These are phyloP conservation scores for Patella caerulea DNA, from an alignment of 2,888 invertebrate species.

Conservation along the genomic window DNA sequence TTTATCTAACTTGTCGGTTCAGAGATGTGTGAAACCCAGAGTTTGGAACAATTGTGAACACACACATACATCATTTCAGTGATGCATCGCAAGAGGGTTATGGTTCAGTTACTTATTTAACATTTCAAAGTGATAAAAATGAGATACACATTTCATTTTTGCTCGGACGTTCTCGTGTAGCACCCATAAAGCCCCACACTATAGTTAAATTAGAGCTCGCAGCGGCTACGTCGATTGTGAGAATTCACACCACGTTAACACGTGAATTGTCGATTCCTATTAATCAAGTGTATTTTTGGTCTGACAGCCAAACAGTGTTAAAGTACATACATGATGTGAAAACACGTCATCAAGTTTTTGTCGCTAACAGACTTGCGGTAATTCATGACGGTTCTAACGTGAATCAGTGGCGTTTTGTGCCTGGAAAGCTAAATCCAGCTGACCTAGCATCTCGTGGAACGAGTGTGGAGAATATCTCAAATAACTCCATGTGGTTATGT, in stretches of 20 bases:
- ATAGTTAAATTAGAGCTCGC: constrained; percentile 16
- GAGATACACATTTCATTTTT: constrained; percentile 14
- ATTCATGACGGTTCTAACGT: no score
- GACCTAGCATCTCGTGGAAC: constrained; percentile 35
- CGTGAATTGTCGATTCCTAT: no score
- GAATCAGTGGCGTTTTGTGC: no score
- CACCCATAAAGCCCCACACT: constrained; percentile 16
- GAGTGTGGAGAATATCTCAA: constrained; percentile 18
- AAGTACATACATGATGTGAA: no score
- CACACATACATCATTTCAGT: constrained; percentile 16
- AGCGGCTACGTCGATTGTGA: constrained; percentile 16
- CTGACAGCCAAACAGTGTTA: no score
- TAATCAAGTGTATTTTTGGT: no score
- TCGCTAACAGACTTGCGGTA: no score
- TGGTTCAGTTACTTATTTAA: constrained; percentile 14
- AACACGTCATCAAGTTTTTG: no score
- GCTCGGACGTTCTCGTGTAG: constrained; percentile 13
- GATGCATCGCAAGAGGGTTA: constrained; percentile 10
- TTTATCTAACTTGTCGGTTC: no score
- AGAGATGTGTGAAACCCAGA: no score
- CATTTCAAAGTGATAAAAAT: background rate
- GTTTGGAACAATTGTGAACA: background rate
- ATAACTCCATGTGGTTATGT: constrained; percentile 22
- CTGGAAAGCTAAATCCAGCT: constrained; percentile 33
- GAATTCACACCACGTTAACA: constrained; percentile 15